These are phyloP conservation scores for Stenichneumon culpator DNA, from an alignment of 2,888 invertebrate genomes.

Conservation along the genomic window DNA sequence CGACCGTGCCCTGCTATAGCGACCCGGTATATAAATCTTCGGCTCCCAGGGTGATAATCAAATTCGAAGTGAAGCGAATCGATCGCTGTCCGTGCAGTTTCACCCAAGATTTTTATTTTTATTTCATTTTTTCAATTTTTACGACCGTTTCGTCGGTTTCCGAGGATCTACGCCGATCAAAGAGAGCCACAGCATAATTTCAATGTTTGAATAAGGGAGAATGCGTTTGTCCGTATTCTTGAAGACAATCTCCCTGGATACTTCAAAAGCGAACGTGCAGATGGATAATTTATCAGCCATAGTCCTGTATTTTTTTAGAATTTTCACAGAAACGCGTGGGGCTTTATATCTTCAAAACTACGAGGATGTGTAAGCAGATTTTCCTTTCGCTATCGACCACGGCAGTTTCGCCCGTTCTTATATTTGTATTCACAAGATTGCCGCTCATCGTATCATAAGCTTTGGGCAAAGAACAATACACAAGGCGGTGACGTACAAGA, in stretches of 20 bases:
- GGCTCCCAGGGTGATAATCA: conserved; percentile 73
- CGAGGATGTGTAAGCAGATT: neutral
- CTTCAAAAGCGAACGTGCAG: conserved; percentile 56
- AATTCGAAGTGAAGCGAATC: conserved; percentile 68
- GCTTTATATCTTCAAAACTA: conserved; percentile 21
- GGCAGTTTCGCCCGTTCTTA: conserved; percentile 9
- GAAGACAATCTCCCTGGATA: conserved; percentile 39
- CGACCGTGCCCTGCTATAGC: conserved; percentile 27
- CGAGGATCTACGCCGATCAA: neutral
- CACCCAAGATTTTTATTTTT: neutral
- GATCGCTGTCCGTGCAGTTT: conserved; percentile 42
- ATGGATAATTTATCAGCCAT: conserved; percentile 48
- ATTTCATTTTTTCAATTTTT: conserved; percentile 32
- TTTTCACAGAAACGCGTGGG: conserved; percentile 55
- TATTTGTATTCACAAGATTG: conserved; percentile 68
- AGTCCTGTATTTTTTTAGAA: conserved; percentile 19
- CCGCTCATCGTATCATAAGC: conserved; percentile 75
- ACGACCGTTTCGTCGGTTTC: conserved; percentile 42
- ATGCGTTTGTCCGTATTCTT: neutral
- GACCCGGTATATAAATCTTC: conserved; percentile 71
- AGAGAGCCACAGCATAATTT: neutral
- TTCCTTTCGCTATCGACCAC: conserved; percentile 13
- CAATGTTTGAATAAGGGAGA: conserved; percentile 10
- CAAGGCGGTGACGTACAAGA: conserved; percentile 75
- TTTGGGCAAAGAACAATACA: conserved; percentile 78